Base-by-base conservation (phyloP, 92 coral and sea anemone genomes). In the Zoanthus solanderi region DNA sequence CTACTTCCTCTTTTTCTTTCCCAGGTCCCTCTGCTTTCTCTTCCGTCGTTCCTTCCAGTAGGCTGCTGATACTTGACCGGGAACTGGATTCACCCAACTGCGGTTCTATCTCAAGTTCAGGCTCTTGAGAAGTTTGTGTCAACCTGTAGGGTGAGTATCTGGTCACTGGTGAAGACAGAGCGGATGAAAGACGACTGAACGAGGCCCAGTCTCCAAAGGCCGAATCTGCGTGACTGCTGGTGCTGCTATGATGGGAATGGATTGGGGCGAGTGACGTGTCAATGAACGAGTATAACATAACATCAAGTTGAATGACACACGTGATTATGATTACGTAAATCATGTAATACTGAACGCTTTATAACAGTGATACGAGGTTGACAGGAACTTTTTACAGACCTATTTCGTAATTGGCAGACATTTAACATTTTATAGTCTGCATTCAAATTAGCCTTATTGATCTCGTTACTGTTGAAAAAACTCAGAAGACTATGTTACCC, bases 221-320 rank as follows among this genome's bases (percentile, higher is more conserved):
- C 15, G 97, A 94, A 78, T 94, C 97, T 48, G 93, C 66, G 63
- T 81, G 95, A 56, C 95, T 93, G 88, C 93, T 95, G 78, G 92
- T 87, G 94, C 93, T 89, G 94, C 95, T 94, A 92, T 78, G 90
- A 79, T 85, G 89, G 85, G 92, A 94, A 68, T 76, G 68, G 53
- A 88, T 81, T 76, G 79, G 32, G 78, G 47, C 78, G 79, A 57
- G 88, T 74, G 88, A 54, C 47, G 78, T 67, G 78, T 84, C 78
- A 84, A 84, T 81, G 85, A 68, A 66, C 12, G 85, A 81, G 85
- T 65, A 65, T 65, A 79, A 81, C 46, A 66, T 73, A 17, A 81
- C 85, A 81, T 34, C 61, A 30, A 81, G 63, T 65, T 46, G 85
- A 81, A 81, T 42, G 85, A 81, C 85, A 81, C 82, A 77, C 67